These are phyloP conservation scores for Aplochiton taeniatus DNA, from an alignment of 2,797 vertebrate species.

Conservation along the genomic window DNA sequence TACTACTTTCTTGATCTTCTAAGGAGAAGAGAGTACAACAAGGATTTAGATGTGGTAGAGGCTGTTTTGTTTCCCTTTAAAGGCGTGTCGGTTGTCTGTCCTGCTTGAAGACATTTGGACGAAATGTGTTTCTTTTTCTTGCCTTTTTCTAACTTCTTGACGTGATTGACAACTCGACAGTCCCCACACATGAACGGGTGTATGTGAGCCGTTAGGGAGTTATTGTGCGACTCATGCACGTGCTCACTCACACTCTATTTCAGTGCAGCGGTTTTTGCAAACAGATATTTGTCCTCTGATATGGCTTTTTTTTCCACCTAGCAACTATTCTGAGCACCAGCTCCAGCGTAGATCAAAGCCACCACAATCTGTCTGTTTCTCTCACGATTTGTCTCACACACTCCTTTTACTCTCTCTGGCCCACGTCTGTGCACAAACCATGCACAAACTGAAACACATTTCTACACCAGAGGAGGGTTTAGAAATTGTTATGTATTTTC, in stretches of 20 bases:
- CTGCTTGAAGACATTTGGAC: constrained; percentile 48
- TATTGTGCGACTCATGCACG: constrained; percentile 18
- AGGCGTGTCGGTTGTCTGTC: constrained; percentile 64
- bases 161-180: constrained; percentile 66
- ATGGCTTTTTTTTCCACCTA: constrained; percentile 48
- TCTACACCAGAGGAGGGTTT: constrained; percentile 38
- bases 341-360: constrained; percentile 66
- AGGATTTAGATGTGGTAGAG: constrained; percentile 71
- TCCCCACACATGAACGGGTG: constrained; percentile 60
- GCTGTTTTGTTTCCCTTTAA: constrained; percentile 71
- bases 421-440: constrained; percentile 51
- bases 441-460: constrained; percentile 69
- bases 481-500: constrained; percentile 23
- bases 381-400: constrained; percentile 65
- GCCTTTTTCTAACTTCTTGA: constrained; percentile 38
- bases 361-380: constrained; percentile 70
- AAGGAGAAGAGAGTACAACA: constrained; percentile 55
- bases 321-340: constrained; percentile 66
- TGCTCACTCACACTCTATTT: constrained; percentile 15
- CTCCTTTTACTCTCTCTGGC: constrained; percentile 37
- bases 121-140: constrained; percentile 41
- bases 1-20: constrained; percentile 39
- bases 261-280: constrained; percentile 59
- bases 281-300: constrained; percentile 59
- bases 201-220: constrained; percentile 51